These are phyloP conservation scores for Agonopterix arenella DNA, from an alignment of 2,888 invertebrate genomes.

Conservation along the genomic window DNA sequence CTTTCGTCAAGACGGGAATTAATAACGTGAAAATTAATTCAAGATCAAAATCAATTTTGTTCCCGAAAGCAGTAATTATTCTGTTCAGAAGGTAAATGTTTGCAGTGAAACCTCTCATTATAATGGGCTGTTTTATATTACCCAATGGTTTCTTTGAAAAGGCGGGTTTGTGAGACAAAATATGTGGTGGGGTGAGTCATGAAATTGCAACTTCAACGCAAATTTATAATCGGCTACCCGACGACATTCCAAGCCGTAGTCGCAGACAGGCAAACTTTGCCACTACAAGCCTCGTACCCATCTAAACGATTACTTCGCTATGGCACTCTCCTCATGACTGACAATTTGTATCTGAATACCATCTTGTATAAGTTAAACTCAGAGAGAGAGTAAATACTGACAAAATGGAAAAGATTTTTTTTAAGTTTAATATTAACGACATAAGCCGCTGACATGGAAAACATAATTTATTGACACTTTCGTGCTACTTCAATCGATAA, in stretches of 20 bases:
- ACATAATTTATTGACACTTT: slow-evolving; percentile 32
- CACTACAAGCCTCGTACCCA: slow-evolving; percentile 25
- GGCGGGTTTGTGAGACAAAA: neutral
- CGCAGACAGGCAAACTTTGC: slow-evolving; percentile 42
- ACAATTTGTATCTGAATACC: slow-evolving; percentile 10
- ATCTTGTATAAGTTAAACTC: neutral
- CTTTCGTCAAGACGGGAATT: slow-evolving; percentile 16
- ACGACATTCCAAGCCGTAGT: slow-evolving; percentile 57
- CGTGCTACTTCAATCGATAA: slow-evolving; percentile 27
- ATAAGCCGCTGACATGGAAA: slow-evolving; percentile 29
- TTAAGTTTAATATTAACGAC: neutral
- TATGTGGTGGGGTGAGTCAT: slow-evolving; percentile 38
- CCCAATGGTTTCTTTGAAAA: neutral
- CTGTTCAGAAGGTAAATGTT: slow-evolving; percentile 3
- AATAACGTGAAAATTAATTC: slow-evolving; percentile 15
- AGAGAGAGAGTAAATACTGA: neutral
- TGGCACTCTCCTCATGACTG: slow-evolving; percentile 18
- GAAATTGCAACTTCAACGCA: slow-evolving; percentile 52
- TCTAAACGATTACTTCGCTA: slow-evolving; percentile 13
- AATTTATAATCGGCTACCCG: slow-evolving; percentile 60
- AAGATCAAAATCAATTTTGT: slow-evolving; percentile 2
- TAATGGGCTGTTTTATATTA: neutral
- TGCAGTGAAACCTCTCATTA: neutral
- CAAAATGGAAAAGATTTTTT: slow-evolving; percentile 1
- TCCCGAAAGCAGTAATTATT: slow-evolving; percentile 1